Percentiles rank a stretch among this genome's conserved stretches.
Evolutionary conservation across 2,888 invertebrate species (phyloP).

Genomic region (Bellardia pandia): DNA sequence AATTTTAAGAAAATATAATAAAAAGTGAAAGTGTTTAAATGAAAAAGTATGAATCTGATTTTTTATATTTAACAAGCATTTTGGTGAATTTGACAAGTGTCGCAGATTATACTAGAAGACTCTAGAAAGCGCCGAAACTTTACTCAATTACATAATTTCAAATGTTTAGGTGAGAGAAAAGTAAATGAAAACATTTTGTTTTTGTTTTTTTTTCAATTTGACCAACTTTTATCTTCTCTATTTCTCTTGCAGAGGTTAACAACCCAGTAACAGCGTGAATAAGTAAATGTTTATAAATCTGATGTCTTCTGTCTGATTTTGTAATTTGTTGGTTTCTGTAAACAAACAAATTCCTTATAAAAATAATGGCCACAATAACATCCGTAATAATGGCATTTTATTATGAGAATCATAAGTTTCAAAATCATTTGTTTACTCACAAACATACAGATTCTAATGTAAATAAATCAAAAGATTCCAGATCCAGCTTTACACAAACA

Average conservation of each 20-base stretch:
- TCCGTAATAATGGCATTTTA: not conserved
- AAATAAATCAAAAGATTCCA: slow-evolving; percentile 25
- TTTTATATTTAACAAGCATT: too few relatives aligned
- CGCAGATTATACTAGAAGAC: too few relatives aligned
- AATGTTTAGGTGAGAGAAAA: too few relatives aligned
- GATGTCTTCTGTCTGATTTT: slow-evolving; percentile 4
- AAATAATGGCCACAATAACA: slow-evolving; percentile 7
- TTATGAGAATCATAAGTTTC: slow-evolving; percentile 27
- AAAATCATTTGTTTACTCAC: slow-evolving; percentile 28
- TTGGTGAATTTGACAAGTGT: too few relatives aligned
- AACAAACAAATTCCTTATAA: slow-evolving; percentile 35
- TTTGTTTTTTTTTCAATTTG: too few relatives aligned
- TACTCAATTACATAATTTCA: too few relatives aligned
- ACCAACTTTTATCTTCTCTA: not conserved
- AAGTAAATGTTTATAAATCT: slow-evolving; percentile 19
- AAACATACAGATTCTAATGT: slow-evolving; percentile 5
- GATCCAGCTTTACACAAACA: not conserved
- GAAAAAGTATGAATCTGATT: too few relatives aligned
- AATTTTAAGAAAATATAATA: too few relatives aligned
- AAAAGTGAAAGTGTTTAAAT: too few relatives aligned
- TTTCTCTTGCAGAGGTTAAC: slow-evolving; percentile 9
- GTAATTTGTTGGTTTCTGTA: slow-evolving; percentile 25
- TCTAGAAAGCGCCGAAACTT: too few relatives aligned
- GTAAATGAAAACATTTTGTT: too few relatives aligned
- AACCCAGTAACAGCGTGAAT: slow-evolving; percentile 40